Base-by-base conservation (phyloP, 2,113 vertebrate species). In the Arvicanthis niloticus region DNA sequence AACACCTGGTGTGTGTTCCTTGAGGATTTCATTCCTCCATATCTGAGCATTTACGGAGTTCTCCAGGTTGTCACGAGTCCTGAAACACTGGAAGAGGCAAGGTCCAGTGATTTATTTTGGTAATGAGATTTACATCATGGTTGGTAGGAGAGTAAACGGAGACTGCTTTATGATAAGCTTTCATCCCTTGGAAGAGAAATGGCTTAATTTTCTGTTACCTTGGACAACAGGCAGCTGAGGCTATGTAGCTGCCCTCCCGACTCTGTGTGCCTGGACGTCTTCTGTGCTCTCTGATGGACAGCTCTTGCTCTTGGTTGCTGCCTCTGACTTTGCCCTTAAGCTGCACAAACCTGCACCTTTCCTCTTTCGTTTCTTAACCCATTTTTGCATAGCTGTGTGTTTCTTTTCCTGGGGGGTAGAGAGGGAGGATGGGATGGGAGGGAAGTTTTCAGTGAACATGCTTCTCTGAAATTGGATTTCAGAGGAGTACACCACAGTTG, bases 71-170 rank as follows among this genome's bases (percentile, higher is more conserved):
- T 96, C 95, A 94, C 96, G 97, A 95, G 97, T 96, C 95, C 94
- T 80, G 92, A 97, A 82, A 95, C 89, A 58, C 53, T 67, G 82
- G 97, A 42, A 98, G 97, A 98, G 94, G 97, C 96, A 98, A 98
- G 98, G 97, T 98, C 98, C 93, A 85, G 94, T 97, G 56, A 97
- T 98, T 98, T 93, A 98, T 97, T 95, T 98, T 98, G 97, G 96
- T 97, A 70, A 94, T 97, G 98, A 98, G 98, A 98, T 98, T 96
- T 97, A 95, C 94, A 97, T 97, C 62, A 77, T 96, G 97, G 92
- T 94, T 96, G 97, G 82, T 94, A 96, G 93, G 97, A 97, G 96
- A 95, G 97, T 91, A 85, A 65, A 29, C 58, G 56, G 75, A 97
- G 97, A 75, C 73, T 97, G 97, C 68, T 97, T 85, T 92, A 56